phyloP scores from a whole-genome alignment of 2,113 vertebrate species.

The Zapornia atra region DNA sequence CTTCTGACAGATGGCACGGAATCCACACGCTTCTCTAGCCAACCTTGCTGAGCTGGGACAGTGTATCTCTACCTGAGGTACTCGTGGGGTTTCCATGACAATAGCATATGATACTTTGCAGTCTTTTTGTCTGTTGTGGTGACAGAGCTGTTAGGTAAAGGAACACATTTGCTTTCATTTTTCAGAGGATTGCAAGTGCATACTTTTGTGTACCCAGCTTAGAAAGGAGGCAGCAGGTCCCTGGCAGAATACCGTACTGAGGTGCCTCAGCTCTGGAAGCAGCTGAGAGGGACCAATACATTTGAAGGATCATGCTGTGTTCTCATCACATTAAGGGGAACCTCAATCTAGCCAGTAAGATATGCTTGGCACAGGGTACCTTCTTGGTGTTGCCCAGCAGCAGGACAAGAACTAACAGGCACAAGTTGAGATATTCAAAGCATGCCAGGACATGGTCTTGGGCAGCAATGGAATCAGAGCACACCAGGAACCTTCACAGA shows the following conservation, averaged over 20 bases:
- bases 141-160: neutral
- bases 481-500: neutral
- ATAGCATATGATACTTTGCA: neutral
- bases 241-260: neutral
- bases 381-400: constrained; percentile 9
- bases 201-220: neutral
- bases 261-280: neutral
- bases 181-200: neutral
- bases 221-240: neutral
- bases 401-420: neutral
- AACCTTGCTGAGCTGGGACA: neutral
- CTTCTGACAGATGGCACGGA: neutral
- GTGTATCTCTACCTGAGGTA: neutral
- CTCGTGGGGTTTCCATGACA: neutral
- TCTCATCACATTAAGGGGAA: neutral
- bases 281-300: neutral
- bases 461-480: neutral
- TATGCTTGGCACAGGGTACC: neutral
- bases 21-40: neutral
- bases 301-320: neutral
- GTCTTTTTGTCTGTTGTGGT: neutral
- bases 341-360: neutral
- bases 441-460: neutral
- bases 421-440: neutral
- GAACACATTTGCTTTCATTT: neutral